Evolutionary conservation across 2,797 vertebrate genomes (phyloP).

Genomic region (Anabacerthia variegaticeps): DNA sequence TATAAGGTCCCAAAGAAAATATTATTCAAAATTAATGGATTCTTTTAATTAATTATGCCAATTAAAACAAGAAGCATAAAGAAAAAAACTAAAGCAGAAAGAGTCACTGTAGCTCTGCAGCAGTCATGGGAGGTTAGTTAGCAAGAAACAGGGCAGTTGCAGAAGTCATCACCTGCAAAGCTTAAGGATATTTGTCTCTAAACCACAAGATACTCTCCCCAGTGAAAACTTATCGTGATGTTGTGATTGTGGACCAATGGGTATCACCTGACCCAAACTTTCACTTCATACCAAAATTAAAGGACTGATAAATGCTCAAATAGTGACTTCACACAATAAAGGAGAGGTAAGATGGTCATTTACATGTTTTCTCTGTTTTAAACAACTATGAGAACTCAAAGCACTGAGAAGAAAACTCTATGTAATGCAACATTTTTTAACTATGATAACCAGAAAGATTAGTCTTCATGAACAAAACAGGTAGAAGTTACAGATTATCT

Average conservation of each 20-base stretch:
- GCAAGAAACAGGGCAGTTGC: not conserved
- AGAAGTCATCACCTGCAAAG: not conserved
- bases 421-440: not conserved
- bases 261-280: not conserved
- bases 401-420: not conserved
- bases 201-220: not conserved
- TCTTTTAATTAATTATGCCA: not conserved
- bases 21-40: not conserved
- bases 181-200: not conserved
- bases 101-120: not conserved
- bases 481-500: not conserved
- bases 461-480: not conserved
- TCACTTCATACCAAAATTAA: not conserved
- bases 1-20: not conserved
- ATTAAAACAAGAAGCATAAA: not conserved
- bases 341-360: not conserved
- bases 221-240: not conserved
- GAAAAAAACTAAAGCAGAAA: not conserved
- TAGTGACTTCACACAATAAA: not conserved
- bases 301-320: not conserved
- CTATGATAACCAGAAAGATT: not conserved
- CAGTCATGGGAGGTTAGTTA: not conserved
- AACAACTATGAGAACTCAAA: not conserved
- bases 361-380: not conserved
- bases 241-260: not conserved